These are phyloP conservation scores for Chaetodon auriga DNA, from an alignment of 2,113 vertebrate species.

Conservation along the genomic window DNA sequence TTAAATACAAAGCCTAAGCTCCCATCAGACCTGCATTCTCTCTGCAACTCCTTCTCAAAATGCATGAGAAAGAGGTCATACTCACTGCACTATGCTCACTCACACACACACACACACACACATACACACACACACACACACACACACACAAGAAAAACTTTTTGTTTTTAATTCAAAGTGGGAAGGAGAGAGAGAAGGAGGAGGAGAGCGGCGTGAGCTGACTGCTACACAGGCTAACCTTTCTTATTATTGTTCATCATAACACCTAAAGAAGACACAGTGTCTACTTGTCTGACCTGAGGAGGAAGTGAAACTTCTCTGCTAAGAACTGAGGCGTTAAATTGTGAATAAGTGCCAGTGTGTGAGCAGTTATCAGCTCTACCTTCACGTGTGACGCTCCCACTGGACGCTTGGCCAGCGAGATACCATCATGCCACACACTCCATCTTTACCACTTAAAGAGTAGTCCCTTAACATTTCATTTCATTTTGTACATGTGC, in stretches of 20 bases:
- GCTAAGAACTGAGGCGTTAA: slow-evolving; percentile 10
- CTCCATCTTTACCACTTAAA: not conserved
- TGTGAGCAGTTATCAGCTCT: not conserved
- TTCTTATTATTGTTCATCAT: slow-evolving; percentile 20
- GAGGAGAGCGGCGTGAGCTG: slow-evolving; percentile 21
- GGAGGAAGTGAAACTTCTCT: slow-evolving; percentile 46
- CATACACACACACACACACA: not conserved
- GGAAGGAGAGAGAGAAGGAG: slow-evolving; percentile 5
- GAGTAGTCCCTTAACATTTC: not conserved
- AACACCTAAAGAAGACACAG: slow-evolving; percentile 13
- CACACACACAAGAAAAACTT: not conserved
- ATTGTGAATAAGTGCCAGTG: slow-evolving; percentile 6
- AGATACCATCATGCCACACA: not conserved
- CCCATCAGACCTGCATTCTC: slow-evolving; percentile 2
- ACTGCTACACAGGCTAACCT: slow-evolving; percentile 35
- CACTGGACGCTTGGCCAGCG: not conserved
- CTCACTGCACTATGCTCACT: not conserved
- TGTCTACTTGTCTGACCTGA: slow-evolving; percentile 23
- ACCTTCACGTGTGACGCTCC: not conserved
- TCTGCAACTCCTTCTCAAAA: slow-evolving; percentile 29
- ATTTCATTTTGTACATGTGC: not conserved
- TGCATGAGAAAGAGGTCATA: slow-evolving; percentile 38
- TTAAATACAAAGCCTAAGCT: slow-evolving; percentile 56
- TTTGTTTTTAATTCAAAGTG: slow-evolving; percentile 7
- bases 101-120: not conserved